Base-by-base conservation (phyloP, 1,140 invertebrate genomes). In the Choristoneura fumiferana region DNA sequence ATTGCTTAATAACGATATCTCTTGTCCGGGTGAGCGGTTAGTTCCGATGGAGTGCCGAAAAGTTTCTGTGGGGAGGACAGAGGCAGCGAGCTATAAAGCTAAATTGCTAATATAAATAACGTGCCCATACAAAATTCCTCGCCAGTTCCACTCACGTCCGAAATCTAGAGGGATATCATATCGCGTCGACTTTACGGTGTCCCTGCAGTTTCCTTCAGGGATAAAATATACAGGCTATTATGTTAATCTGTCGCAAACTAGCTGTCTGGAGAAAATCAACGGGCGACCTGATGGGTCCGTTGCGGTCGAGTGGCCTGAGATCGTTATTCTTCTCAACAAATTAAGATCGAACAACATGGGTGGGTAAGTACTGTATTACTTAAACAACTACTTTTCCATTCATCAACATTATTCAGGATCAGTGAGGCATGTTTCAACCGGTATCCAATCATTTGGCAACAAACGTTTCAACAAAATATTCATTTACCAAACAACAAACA, bases 221-320 rank as follows among this genome's bases (percentile, higher is more conserved):
- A 29, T 49, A 49, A 49, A 49, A 49, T 49, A 33, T 49, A 49
- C 12, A 49, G 43, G 22, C 18, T 49, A 49, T 49, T 49, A 49
- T 14, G 43, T 49, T 49, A 49, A 49, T 49, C 43, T 49, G 1
- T 6, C 18, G 22, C 43, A 49, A 49, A 49, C 22, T 49, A 49
- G 43, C 15, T 49, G 43, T 17, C 22, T 49, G 18, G 43, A 49
- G 43, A 49, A 15, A 49, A 17, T 22, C 43, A n/a, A n/a, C n/a
- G n/a, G 29, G 10, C 22, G 22, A 49, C 6, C 43, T 29, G 43
- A 49, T 49, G 6, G 22, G 6, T 10, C 43, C 18, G 10, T 22
- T 49, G 17, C 12, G 29, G 17, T 33, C 22, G 6, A 10, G 43
- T 49, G 9, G 17, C 43, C 15, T 9, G 17, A n/a, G 18, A 49